Base-by-base conservation (phyloP, 2,888 invertebrate species). In the Nipponacmea schrenckii region DNA sequence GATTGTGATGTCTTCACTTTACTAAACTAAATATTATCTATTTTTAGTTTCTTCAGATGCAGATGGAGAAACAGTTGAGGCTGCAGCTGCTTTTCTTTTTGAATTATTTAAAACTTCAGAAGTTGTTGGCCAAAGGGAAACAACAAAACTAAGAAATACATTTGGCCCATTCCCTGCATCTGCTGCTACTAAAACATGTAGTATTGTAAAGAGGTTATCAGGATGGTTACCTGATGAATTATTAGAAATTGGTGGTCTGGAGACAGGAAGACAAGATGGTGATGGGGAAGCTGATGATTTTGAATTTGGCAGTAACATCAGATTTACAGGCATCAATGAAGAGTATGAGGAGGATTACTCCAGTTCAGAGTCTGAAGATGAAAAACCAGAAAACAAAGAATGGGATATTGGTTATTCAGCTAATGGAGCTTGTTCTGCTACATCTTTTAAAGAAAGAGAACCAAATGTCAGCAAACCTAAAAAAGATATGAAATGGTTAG, bases 161-260 rank as follows among this genome's bases (percentile, higher is more conserved):
- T 88, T 88, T 80, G 88, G 88, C 46, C 87, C 86, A 12, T 86
- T 86, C 70, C 86, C 87, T 24, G 85, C 87, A 14, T 76, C 81
- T 8, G 84, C 82, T 26, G 87, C 87, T 20, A 83, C 84, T 7
- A 84, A 84, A 73, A 84, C 85, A 2, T 86, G 86, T 73, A 67
- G 77, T 46, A 70, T 82, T 44, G 84, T 86, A 27, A 78, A 78
- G 67, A 79, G 75, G 39, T 81, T 87, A 46, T 78, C 78, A 50
- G 70, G 77, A 64, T 83, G 83, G 82, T 70, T 88, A 44, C 83
- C 87, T 24, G 86, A 86, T 45, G 80, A 83, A 48, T 67, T 15
- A 45, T 62, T 64, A 26, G 69, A 69, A 64, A 46, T 26, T 14
- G 75, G 74, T 68, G 10, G 39, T 39, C 8, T 39, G 10, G 78